Percentiles rank a stretch among this genome's conserved stretches.
Conservation (phyloP, 2,797 vertebrate genomes). For the Sylvia borin region DNA sequence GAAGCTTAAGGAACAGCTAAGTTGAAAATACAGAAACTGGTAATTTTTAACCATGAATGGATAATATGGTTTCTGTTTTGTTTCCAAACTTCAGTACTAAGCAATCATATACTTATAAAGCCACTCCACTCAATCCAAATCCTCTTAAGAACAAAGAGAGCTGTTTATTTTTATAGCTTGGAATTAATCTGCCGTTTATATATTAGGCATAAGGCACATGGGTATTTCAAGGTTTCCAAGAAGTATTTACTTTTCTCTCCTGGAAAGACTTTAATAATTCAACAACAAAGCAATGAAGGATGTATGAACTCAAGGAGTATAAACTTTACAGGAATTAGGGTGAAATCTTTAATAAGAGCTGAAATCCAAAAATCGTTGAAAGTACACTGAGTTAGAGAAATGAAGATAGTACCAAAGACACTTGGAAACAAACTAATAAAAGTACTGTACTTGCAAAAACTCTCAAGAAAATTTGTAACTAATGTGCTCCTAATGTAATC, state of each 20-base stretch:
- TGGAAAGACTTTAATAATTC: neutral
- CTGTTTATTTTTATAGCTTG: constrained; percentile 37
- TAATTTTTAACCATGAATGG: neutral
- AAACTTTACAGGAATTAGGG: neutral
- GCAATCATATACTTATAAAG: constrained; percentile 30
- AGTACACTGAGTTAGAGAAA: neutral
- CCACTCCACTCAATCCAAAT: constrained; percentile 40
- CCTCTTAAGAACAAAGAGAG: constrained; percentile 48
- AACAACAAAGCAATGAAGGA: neutral
- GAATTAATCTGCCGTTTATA: constrained; percentile 30
- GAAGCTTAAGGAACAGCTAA: neutral
- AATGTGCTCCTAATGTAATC: neutral
- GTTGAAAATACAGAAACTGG: neutral
- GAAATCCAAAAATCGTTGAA: neutral
- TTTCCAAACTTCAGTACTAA: constrained; percentile 10
- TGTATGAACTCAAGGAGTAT: neutral
- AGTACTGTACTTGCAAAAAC: neutral
- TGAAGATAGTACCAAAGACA: neutral
- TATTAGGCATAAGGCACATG: neutral
- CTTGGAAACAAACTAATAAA: neutral
- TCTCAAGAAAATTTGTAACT: neutral
- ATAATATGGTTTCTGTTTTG: neutral
- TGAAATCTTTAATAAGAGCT: neutral
- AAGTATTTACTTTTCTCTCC: neutral
- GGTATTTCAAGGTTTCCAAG: neutral